phyloP scores from a whole-genome alignment of 2,888 invertebrate genomes.

The Nomada fabriciana region DNA sequence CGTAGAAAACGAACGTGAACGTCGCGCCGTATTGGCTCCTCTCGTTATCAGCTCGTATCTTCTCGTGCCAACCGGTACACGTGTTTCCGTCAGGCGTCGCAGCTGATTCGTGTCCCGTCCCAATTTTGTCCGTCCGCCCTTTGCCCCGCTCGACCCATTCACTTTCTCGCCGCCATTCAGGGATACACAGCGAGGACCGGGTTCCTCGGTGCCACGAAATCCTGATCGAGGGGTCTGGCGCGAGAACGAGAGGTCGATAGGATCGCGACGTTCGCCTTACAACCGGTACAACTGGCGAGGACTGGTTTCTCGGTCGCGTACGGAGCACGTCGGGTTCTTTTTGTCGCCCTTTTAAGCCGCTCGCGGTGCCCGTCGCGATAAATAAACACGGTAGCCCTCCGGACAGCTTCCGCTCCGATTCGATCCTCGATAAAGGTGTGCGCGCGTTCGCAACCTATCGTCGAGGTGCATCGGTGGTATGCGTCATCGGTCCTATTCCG shows the following conservation, averaged over 20 bases:
- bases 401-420: conserved; percentile 52
- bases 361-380: conserved; percentile 55
- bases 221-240: conserved; percentile 41
- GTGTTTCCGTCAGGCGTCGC: conserved; percentile 47
- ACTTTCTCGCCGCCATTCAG: conserved; percentile 78
- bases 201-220: conserved; percentile 54
- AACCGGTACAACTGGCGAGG: conserved; percentile 68
- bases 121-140: conserved; percentile 62
- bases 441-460: conserved; percentile 45
- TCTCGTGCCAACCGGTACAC: conserved; percentile 29
- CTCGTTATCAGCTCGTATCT: conserved; percentile 12
- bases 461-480: conserved; percentile 28
- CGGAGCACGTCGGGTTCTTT: conserved; percentile 63
- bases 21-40: neutral
- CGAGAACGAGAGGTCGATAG: conserved; percentile 63
- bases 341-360: conserved; percentile 65
- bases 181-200: conserved; percentile 52
- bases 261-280: conserved; percentile 60
- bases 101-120: conserved; percentile 29
- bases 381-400: conserved; percentile 63
- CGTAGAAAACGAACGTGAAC: neutral
- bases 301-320: conserved; percentile 70
- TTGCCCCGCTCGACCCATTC: conserved; percentile 71
- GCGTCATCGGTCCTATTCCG: conserved; percentile 31
- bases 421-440: conserved; percentile 49